phyloP scores from a whole-genome alignment of 2,797 vertebrate genomes.

The Sardinella longiceps region DNA sequence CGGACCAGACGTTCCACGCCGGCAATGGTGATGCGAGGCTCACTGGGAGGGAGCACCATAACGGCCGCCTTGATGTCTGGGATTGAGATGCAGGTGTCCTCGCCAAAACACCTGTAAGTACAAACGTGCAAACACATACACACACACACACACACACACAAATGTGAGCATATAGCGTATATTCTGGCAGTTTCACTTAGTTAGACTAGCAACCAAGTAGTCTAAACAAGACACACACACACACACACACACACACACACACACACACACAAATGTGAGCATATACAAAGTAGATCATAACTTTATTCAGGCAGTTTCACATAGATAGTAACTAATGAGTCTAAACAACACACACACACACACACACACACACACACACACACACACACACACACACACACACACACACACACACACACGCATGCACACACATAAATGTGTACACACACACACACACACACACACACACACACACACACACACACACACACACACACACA shows the following conservation, averaged over 20 bases:
- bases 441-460: background rate
- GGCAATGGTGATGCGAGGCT: slow-evolving; percentile 91
- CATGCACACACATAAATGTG: background rate
- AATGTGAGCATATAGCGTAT: too few species aligned
- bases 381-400: background rate
- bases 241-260: background rate
- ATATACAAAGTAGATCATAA: too few species aligned
- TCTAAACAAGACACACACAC: background rate
- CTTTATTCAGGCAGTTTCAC: too few species aligned
- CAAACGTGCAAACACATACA: background rate
- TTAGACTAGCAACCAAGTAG: too few species aligned
- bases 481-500: background rate
- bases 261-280: too few species aligned
- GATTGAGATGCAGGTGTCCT: slow-evolving; percentile 92
- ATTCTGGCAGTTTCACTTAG: too few species aligned
- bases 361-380: background rate
- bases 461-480: background rate
- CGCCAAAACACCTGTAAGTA: slow-evolving; percentile 90
- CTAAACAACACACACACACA: background rate
- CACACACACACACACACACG: background rate
- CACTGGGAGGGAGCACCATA: slow-evolving; percentile 90
- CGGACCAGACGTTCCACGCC: slow-evolving; percentile 87
- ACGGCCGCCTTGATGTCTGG: slow-evolving; percentile 89
- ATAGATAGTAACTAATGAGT: background rate
- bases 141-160: slow-evolving; percentile 14